Conservation (phyloP, 2,797 vertebrate species). For the Bufotes viridis region DNA sequence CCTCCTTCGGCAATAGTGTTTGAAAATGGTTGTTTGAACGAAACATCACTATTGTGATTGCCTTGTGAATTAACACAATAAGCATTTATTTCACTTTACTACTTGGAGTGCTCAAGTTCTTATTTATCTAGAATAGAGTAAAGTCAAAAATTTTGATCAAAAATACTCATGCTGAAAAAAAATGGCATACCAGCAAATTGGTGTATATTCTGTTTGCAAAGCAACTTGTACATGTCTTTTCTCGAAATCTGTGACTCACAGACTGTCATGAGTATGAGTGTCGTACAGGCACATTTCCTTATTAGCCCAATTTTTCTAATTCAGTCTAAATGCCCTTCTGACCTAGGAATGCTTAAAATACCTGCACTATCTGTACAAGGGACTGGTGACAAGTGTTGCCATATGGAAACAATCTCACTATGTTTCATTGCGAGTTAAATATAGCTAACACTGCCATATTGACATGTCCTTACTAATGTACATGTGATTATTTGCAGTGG, state of each 20-base stretch:
- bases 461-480: background rate
- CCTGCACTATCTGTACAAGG: constrained; percentile 52
- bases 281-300: constrained; percentile 31
- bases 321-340: constrained; percentile 43
- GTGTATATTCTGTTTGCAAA: background rate
- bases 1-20: too few relatives aligned
- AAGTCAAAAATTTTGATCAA: too few relatives aligned
- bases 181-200: background rate
- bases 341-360: constrained; percentile 54
- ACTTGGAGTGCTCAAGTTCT: too few relatives aligned
- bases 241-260: constrained; percentile 19
- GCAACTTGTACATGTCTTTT: background rate
- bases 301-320: constrained; percentile 17
- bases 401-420: constrained; percentile 50
- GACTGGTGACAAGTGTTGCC: constrained; percentile 51
- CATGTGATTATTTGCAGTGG: background rate
- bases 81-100: too few relatives aligned
- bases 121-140: too few relatives aligned
- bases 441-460: background rate
- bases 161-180: too few relatives aligned
- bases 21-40: too few relatives aligned
- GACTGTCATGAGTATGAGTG: background rate
- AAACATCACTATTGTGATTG: too few relatives aligned
- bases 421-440: constrained; percentile 40
- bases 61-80: too few relatives aligned